Base-by-base conservation (phyloP, 2,888 invertebrate genomes). In the Drosophila subquinaria region DNA sequence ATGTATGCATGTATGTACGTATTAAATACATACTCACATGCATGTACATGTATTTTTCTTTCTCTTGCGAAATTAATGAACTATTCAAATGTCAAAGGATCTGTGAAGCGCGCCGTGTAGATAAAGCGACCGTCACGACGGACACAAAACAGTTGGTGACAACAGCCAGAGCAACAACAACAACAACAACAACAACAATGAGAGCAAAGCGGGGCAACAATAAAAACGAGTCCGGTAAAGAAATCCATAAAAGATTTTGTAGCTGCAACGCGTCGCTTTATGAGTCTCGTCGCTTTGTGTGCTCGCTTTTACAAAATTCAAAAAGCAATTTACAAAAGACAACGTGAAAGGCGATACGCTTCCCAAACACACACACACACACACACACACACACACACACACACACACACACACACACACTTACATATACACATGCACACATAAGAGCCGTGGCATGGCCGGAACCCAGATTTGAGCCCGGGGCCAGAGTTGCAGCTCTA, bases 61-160 rank as follows among this genome's bases (percentile, higher is more conserved):
- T 89, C 81, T 85, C 67, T 79, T 81, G 89, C 84, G 87, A 84
- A 89, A 86, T 89, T 86, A 86, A 86, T 86, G 86, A 86, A 86
- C 86, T 86, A 86, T 86, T 86, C 89, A 86, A 89, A 86, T 86
- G 89, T 89, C 86, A 86, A 89, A 86, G 86, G 86, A 89, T 89
- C 90, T 78, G 76, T 50, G 64, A 57, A 50, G 57, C 59, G 40
- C 59, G 33, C 30, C 33, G 64, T 73, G 83, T 66, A 80, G 78
- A 78, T 78, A 87, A 83, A 89, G 82, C 74, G 74, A 48, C 71
- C 47, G 13, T 47, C 75, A 62, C 57, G 69, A 64, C 76, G 68
- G 87, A 87, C 76, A 87, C 76, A 68, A 78, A 75, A 76, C 81
- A 83, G 84, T 89, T 83, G 84, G 89, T 89, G 89, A 84, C 84